phyloP scores from a whole-genome alignment of 2,888 invertebrate genomes.

The Euproctis similis region DNA sequence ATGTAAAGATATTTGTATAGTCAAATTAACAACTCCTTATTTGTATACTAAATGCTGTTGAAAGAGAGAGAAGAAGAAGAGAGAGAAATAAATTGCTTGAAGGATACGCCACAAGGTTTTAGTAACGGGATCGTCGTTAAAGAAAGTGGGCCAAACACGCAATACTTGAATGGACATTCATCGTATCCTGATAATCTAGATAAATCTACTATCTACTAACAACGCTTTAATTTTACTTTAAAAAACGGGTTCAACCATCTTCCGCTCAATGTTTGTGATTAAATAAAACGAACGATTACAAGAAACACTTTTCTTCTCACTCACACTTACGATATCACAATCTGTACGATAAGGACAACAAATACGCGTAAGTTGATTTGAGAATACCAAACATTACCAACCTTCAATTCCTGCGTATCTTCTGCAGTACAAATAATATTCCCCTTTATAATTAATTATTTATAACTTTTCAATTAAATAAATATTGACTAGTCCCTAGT shows the following conservation, averaged over 20 bases:
- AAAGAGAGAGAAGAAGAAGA: too few species aligned
- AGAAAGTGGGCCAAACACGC: slow-evolving; percentile 36
- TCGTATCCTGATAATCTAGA: neutral
- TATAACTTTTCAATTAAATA: slow-evolving; percentile 40
- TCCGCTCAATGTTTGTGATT: slow-evolving; percentile 8
- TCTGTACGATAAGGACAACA: slow-evolving; percentile 16
- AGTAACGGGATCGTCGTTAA: slow-evolving; percentile 25
- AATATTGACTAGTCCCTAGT: slow-evolving; percentile 34
- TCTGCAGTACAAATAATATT: slow-evolving; percentile 11
- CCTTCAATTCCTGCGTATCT: slow-evolving; percentile 22
- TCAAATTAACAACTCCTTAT: too few species aligned
- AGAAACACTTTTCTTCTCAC: slow-evolving; percentile 8
- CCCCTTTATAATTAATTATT: neutral
- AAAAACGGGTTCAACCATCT: slow-evolving; percentile 16
- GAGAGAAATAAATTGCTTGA: too few species aligned
- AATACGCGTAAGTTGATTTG: slow-evolving; percentile 7
- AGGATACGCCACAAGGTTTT: slow-evolving; percentile 20
- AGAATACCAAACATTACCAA: slow-evolving; percentile 14
- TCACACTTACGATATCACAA: slow-evolving; percentile 14
- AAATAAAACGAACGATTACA: slow-evolving; percentile 7
- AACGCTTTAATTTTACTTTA: slow-evolving; percentile 7
- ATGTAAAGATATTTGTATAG: too few species aligned
- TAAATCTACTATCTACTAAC: neutral
- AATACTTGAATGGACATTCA: too few species aligned
- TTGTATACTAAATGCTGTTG: too few species aligned